Evolutionary conservation across 2,113 vertebrate species (phyloP).

Genomic region (Cyprinodon brontotheroides): DNA sequence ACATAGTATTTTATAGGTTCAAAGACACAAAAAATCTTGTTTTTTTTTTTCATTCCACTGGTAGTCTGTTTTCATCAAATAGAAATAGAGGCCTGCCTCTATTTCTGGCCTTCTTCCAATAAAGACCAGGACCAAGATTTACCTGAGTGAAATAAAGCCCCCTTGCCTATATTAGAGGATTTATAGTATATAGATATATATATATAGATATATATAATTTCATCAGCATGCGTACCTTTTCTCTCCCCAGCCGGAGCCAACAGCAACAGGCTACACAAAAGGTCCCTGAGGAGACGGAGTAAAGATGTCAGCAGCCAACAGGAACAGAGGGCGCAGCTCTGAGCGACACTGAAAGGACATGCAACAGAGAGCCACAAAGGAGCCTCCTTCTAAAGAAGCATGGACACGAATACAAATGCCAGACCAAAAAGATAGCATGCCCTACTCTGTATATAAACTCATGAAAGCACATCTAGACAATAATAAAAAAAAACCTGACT

Average conservation of each 20-base stretch:
- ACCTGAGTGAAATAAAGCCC: too few species aligned
- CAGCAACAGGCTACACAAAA: constrained; percentile 87
- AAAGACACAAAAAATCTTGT: too few species aligned
- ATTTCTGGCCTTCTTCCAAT: too few species aligned
- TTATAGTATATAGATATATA: too few species aligned
- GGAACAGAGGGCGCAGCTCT: constrained; percentile 78
- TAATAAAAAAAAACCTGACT: constrained; percentile 40
- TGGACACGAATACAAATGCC: constrained; percentile 81
- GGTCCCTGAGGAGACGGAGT: constrained; percentile 79
- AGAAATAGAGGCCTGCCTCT: too few species aligned
- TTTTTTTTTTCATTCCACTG: too few species aligned
- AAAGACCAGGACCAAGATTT: too few species aligned
- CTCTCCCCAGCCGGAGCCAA: constrained; percentile 76
- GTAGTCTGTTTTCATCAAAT: too few species aligned
- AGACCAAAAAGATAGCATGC: constrained; percentile 82
- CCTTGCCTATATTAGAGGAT: too few species aligned
- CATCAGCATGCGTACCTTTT: constrained; percentile 53
- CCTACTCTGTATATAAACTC: constrained; percentile 79
- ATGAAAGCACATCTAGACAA: constrained; percentile 83
- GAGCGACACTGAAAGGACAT: constrained; percentile 75
- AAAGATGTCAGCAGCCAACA: constrained; percentile 74
- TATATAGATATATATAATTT: constrained; percentile 23
- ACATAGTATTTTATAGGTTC: too few species aligned
- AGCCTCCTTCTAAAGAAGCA: constrained; percentile 76
- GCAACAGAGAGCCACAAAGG: constrained; percentile 78